Evolutionary conservation across 2,888 invertebrate genomes (phyloP), one percentile per base, ranked within the genome.

Genomic region (Nephrocerus scutellatus): DNA sequence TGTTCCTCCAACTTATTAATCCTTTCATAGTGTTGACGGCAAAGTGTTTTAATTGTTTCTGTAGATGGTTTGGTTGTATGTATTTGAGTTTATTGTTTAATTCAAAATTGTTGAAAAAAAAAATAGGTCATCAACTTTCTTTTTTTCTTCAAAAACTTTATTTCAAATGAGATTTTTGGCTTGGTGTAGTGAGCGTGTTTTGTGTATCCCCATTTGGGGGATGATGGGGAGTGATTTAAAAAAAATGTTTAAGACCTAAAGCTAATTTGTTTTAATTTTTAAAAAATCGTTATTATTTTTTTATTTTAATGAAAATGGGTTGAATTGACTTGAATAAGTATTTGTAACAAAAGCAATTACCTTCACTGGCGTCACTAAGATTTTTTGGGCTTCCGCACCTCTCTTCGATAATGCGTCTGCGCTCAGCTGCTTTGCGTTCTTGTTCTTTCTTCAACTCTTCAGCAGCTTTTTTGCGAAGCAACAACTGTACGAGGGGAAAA

Each of bases 381-480:
- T 85, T 82, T 74, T 92, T 89, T 55, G 91, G 78, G 70, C 86
- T 84, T 68, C 92, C 92, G 70, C 91, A 91, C 69, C 95, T 82
- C 71, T 93, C 88, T 68, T 90, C 89, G 70, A 95, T 92, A 76
- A 92, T 90, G 69, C 90, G 87, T 76, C 93, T 90, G 71, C 95
- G 85, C 73, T 96, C 97, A 53, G 93, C 91, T 44, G 95, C 93
- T 77, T 97, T 96, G 70, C 91, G 85, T 75, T 96, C 92, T 74
- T 97, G 96, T 75, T 98, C 96, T 72, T 95, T 95, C 78, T 96
- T 96, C 76, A 98, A 75, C 74, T 98, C 97, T 72, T 98, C 97
- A 59, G 97, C 97, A 70, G 97, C 98, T 80, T 97, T 98, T 77
- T 96, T 93, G 85, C 97, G 95, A 76, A 98, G 81, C 79, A 98